These are phyloP conservation scores for Rallus limicola DNA, from an alignment of 2,113 vertebrate species.

Conservation along the genomic window DNA sequence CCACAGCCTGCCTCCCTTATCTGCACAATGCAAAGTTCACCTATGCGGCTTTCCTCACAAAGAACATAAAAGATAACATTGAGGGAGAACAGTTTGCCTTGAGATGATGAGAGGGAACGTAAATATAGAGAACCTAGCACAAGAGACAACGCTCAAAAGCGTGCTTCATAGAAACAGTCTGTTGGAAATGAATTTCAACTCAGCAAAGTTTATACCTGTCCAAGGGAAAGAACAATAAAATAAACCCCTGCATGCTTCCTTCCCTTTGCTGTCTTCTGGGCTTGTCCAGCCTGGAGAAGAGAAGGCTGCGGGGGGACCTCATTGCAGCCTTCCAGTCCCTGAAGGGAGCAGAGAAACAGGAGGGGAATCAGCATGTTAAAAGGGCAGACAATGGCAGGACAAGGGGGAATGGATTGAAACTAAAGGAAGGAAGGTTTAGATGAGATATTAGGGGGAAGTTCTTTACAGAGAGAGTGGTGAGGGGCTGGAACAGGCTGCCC, in stretches of 20 bases:
- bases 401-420: too few species aligned
- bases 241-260: background rate
- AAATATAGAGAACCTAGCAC: background rate
- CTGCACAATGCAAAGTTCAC: constrained; percentile 49
- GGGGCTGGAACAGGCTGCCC: too few species aligned
- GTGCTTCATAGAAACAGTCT: background rate
- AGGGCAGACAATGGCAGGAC: too few species aligned
- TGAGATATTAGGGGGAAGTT: too few species aligned
- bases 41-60: constrained; percentile 20
- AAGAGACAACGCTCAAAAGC: background rate
- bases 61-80: background rate
- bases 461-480: too few species aligned
- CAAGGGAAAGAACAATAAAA: background rate
- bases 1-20: constrained; percentile 60
- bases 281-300: too few species aligned
- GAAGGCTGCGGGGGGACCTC: too few species aligned
- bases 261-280: background rate
- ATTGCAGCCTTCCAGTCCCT: too few species aligned
- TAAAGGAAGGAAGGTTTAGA: too few species aligned
- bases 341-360: too few species aligned
- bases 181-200: background rate
- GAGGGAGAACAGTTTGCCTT: background rate
- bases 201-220: background rate
- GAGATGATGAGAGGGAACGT: background rate
- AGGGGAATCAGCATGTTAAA: too few species aligned